Percentiles rank a stretch among this genome's conserved stretches.
These are phyloP conservation scores for Mesembrinibis cayennensis DNA, from an alignment of 2,113 vertebrate species.

Conservation along the genomic window DNA sequence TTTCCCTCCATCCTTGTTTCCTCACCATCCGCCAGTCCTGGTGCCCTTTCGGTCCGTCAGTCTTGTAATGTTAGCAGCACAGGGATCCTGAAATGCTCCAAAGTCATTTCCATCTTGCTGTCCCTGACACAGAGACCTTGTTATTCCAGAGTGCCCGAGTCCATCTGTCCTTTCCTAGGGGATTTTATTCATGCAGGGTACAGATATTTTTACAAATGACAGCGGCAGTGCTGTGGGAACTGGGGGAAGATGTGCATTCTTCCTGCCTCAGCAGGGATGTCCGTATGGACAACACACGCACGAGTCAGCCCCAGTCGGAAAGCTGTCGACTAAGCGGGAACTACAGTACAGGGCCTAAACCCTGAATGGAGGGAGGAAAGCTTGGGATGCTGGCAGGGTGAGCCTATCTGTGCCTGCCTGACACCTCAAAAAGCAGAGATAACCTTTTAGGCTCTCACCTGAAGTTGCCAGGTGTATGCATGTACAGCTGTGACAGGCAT, in stretches of 20 bases:
- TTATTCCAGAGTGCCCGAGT: not conserved
- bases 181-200: not conserved
- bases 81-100: not conserved
- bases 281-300: fast-evolving
- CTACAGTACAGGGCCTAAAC: not conserved
- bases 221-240: not conserved
- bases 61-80: not conserved
- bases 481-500: not conserved
- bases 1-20: not conserved
- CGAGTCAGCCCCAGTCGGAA: fast-evolving
- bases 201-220: not conserved
- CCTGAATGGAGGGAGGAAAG: not conserved
- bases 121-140: not conserved
- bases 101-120: not conserved
- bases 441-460: not conserved
- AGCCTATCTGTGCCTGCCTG: not conserved
- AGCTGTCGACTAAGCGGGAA: not conserved
- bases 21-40: not conserved
- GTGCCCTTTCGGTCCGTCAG: not conserved
- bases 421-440: not conserved
- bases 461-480: not conserved
- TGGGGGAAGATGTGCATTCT: not conserved
- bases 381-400: not conserved
- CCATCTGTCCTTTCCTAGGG: not conserved
- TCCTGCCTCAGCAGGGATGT: not conserved